phyloP scores from a whole-genome alignment of 2,113 vertebrate genomes.

The Polypterus bichir region DNA sequence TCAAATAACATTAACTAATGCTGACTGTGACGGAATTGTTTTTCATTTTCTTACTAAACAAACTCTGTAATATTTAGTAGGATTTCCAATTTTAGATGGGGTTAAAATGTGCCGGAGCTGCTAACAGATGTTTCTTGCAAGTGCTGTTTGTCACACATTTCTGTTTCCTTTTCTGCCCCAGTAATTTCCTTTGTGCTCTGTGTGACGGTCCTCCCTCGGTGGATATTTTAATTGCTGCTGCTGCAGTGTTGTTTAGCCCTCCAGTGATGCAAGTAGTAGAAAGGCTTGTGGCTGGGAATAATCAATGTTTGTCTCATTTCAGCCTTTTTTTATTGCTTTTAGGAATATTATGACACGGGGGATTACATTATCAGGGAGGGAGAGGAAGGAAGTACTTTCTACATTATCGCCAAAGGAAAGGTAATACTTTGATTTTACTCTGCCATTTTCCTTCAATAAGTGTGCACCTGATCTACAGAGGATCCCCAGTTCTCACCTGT shows the following conservation, averaged over 20 bases:
- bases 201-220: no score
- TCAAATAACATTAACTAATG: no score
- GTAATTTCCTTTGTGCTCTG: no score
- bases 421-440: conserved; percentile 27
- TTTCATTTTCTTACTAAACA: no score
- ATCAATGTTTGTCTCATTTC: conserved; percentile 9
- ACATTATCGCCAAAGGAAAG: conserved; percentile 59
- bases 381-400: conserved; percentile 58
- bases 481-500: neutral
- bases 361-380: conserved; percentile 55
- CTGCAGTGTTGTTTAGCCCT: neutral
- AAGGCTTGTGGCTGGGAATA: neutral
- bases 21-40: no score
- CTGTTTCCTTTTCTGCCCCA: no score
- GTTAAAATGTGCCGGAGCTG: no score
- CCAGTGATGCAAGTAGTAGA: neutral
- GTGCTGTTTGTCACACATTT: no score
- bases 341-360: conserved; percentile 59
- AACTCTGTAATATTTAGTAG: no score
- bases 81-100: no score
- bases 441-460: conserved; percentile 1
- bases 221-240: conserved; percentile 1
- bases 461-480: neutral
- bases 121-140: no score
- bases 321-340: conserved; percentile 1